phyloP scores from a whole-genome alignment of 2,113 vertebrate genomes.

The Zapornia atra region DNA sequence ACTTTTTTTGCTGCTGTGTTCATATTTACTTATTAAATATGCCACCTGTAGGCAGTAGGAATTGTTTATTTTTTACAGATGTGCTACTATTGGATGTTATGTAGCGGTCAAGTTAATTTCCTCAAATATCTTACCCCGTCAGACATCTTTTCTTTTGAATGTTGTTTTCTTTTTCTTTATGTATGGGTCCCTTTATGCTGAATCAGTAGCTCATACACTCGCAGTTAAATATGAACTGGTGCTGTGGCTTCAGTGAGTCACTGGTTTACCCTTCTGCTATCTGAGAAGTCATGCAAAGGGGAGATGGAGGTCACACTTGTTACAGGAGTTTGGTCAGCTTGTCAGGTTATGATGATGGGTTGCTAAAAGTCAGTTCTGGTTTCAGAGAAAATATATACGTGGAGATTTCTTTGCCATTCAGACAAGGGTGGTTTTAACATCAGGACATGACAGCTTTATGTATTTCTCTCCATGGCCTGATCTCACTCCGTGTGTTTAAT shows the following conservation, averaged over 20 bases:
- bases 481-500: neutral
- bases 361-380: conserved; percentile 18
- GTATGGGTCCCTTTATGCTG: neutral
- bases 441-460: neutral
- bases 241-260: neutral
- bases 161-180: conserved; percentile 17
- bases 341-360: neutral
- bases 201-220: neutral
- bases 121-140: neutral
- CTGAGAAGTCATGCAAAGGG: conserved; percentile 10
- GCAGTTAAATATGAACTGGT: neutral
- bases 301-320: neutral
- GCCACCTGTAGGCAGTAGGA: neutral
- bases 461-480: neutral
- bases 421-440: neutral
- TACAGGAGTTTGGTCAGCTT: neutral
- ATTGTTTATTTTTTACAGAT: conserved; percentile 36
- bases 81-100: neutral
- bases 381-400: neutral
- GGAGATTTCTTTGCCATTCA: neutral
- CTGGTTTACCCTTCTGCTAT: neutral
- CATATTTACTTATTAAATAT: conserved; percentile 38
- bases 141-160: neutral
- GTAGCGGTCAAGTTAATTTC: conserved; percentile 15
- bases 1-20: neutral